Evolutionary conservation across 2,797 vertebrate species (phyloP).

Genomic region (Todus mexicanus): DNA sequence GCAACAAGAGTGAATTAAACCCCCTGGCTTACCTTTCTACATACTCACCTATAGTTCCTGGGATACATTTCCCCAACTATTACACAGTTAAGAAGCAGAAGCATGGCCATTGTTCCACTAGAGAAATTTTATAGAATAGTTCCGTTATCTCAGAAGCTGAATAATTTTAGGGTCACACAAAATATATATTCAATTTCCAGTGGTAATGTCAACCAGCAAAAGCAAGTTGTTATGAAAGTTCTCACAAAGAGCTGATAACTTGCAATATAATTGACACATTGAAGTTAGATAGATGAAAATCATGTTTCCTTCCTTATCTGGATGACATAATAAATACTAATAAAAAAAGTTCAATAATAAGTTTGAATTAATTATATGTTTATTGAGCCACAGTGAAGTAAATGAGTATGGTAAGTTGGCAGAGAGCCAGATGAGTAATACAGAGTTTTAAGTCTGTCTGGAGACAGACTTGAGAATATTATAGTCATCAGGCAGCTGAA

Average conservation of each 20-base stretch:
- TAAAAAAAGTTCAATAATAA: conserved; percentile 56
- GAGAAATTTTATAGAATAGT: neutral
- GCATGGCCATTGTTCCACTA: neutral
- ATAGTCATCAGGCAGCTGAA: conserved; percentile 69
- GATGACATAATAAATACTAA: conserved; percentile 45
- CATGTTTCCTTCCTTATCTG: neutral
- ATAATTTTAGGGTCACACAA: neutral
- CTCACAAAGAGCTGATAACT: neutral
- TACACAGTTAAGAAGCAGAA: neutral
- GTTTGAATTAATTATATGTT: conserved; percentile 71
- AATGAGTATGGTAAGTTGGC: conserved; percentile 65
- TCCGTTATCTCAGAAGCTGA: neutral
- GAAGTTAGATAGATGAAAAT: neutral
- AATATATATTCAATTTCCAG: neutral
- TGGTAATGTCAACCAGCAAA: neutral
- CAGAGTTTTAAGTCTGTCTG: conserved; percentile 69
- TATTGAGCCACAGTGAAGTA: conserved; percentile 55
- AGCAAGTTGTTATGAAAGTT: neutral
- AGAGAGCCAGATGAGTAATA: conserved; percentile 70
- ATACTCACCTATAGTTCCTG: neutral
- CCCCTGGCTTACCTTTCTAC: neutral
- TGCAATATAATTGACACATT: neutral
- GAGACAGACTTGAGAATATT: conserved; percentile 67
- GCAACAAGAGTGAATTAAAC: neutral
- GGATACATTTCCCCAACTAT: neutral